phyloP scores from a whole-genome alignment of 2,888 invertebrate species.

The Phanerotoma sp. region DNA sequence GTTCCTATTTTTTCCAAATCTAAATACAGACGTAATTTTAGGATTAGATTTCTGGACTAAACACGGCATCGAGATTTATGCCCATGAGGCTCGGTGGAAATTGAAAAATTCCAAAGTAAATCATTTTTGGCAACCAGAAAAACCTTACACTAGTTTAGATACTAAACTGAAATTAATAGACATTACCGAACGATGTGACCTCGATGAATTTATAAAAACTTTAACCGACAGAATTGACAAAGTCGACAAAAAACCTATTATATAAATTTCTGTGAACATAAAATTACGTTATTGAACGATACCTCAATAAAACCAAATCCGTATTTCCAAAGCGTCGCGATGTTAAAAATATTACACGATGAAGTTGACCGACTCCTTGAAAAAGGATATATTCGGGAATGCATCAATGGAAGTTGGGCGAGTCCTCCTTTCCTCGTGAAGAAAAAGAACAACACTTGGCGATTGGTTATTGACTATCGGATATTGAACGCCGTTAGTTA shows the following conservation, averaged over 20 bases:
- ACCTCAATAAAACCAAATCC: constrained; percentile 20
- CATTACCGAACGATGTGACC: background rate
- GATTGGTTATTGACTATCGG: constrained; percentile 27
- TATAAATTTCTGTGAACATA: constrained; percentile 17
- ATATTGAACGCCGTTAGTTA: constrained; percentile 21
- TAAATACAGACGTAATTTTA: background rate
- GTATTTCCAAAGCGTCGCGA: constrained; percentile 9
- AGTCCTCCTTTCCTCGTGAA: constrained; percentile 20
- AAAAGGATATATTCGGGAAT: constrained; percentile 14
- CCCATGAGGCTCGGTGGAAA: background rate
- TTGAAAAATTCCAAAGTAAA: background rate
- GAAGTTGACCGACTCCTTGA: constrained; percentile 18
- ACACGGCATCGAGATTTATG: background rate
- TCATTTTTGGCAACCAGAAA: background rate
- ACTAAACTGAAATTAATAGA: background rate
- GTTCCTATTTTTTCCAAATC: background rate
- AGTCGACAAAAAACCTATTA: constrained; percentile 8
- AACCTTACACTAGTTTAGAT: background rate
- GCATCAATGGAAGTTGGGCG: constrained; percentile 23
- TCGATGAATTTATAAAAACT: constrained; percentile 8
- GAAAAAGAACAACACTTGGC: constrained; percentile 19
- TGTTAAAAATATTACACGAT: constrained; percentile 14
- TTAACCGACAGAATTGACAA: constrained; percentile 20
- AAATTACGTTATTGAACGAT: constrained; percentile 18
- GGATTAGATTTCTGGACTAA: background rate